phyloP scores from a whole-genome alignment of 2,797 vertebrate genomes.

The Morelia viridis region DNA sequence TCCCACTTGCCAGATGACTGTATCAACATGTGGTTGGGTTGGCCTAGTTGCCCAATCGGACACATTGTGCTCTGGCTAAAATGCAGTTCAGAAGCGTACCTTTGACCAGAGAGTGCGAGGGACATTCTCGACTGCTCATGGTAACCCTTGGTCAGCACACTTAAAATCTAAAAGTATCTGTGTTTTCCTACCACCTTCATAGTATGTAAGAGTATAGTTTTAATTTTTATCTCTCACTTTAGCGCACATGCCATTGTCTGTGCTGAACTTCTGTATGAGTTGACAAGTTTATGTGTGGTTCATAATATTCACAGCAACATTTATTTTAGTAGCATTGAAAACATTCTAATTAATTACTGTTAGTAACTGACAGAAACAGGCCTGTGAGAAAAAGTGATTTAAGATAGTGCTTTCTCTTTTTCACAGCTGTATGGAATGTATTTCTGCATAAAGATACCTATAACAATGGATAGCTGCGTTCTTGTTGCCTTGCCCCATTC shows the following conservation, averaged over 20 bases:
- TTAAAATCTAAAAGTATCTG: background rate
- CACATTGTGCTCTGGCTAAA: background rate
- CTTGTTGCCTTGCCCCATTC: constrained; percentile 39
- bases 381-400: constrained; percentile 27
- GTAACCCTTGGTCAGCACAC: background rate
- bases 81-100: background rate
- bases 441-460: background rate
- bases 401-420: background rate
- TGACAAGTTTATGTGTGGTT: constrained; percentile 5
- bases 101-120: background rate
- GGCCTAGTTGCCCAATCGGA: background rate
- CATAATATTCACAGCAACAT: constrained; percentile 14
- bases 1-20: background rate
- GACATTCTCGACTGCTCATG: background rate
- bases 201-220: background rate
- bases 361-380: background rate
- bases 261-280: background rate
- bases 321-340: background rate
- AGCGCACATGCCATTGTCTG: background rate
- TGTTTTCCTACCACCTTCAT: background rate
- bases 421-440: background rate
- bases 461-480: background rate
- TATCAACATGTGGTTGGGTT: background rate
- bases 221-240: background rate
- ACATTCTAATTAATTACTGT: background rate